Base-by-base conservation (phyloP, 2,797 vertebrate genomes). In the Clangula hyemalis region DNA sequence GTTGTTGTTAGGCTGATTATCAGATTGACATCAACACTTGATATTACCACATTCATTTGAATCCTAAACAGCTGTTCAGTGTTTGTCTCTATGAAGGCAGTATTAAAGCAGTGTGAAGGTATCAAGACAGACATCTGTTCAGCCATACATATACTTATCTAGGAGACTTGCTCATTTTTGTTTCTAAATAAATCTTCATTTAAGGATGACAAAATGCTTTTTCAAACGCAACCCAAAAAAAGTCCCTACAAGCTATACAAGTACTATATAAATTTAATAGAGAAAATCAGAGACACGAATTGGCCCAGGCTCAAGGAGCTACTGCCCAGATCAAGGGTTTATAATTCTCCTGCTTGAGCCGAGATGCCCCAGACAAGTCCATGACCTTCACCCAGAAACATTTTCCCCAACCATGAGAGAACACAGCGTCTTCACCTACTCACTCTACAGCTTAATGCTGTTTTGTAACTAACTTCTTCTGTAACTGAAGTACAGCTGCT, bases 101-200 rank as follows among this genome's bases (percentile, higher is more conserved):
- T 60, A 84, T 75, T 93, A 88, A 24, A 93, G 32, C 11, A 62
- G 11, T 39, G 85, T 66, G 80, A 90, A 96, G 54, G 53, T 89
- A 86, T 85, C 36, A 62, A 86, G 71, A 82, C 32, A 90, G 79
- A 90, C 84, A 92, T 93, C 94, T 93, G 86, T 70, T 96, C 66
- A 72, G 58, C 45, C 58, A 43, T 58, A n/a, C 6, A 34, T 75
- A 73, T 25, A 47, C 27, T 58, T 85, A 15, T 18, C 36, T 73
- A 36, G 22, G 60, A 90, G 34, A 58, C 65, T 41, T 69, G 24
- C 64, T 88, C 30, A 51, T 84, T 84, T 70, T 73, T 78, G 34
- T 62, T 95, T 90, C 51, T 62, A 83, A 92, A 83, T 91, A 91
- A 77, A 87, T 90, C 77, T 84, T 93, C 32, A 84, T 94, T 58